Percentiles rank a stretch among this genome's conserved stretches.
These are phyloP conservation scores for Macquaria australasica DNA, from an alignment of 2,113 vertebrate genomes.

Conservation along the genomic window DNA sequence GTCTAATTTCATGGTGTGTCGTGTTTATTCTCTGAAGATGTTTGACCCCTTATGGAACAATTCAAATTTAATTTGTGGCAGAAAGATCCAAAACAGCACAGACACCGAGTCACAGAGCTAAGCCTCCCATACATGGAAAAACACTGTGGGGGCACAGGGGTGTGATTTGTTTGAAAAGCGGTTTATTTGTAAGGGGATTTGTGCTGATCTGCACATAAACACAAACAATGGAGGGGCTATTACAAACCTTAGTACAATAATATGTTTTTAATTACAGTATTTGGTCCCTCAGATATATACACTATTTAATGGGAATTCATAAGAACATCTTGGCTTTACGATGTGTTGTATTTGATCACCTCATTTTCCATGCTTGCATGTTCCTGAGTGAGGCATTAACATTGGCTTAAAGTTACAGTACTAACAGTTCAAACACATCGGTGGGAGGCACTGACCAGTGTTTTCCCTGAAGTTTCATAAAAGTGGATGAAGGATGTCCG, in stretches of 20 bases:
- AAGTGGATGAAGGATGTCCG: conserved; percentile 25
- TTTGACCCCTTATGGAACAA: conserved; percentile 82
- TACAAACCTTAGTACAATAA: conserved; percentile 56
- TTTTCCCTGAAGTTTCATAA: conserved; percentile 37
- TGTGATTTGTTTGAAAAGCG: conserved; percentile 77
- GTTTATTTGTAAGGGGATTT: conserved; percentile 78
- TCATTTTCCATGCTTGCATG: conserved; percentile 23
- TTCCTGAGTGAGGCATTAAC: conserved; percentile 2
- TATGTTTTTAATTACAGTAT: conserved; percentile 66
- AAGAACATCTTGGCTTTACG: conserved; percentile 23
- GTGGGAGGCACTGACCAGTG: not conserved
- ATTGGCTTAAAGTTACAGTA: conserved; percentile 9
- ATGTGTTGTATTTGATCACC: conserved; percentile 27
- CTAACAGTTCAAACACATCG: not conserved
- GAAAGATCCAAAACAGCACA: conserved; percentile 73
- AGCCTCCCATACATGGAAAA: conserved; percentile 67
- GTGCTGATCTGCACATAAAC: conserved; percentile 67
- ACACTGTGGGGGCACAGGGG: conserved; percentile 51
- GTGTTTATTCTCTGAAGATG: conserved; percentile 84
- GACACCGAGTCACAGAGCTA: conserved; percentile 64
- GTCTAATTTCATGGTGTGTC: conserved; percentile 86
- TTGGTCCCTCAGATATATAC: conserved; percentile 28
- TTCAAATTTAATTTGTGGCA: conserved; percentile 83
- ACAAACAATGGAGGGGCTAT: conserved; percentile 51
- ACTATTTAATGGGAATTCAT: conserved; percentile 46